Conservation (phyloP, 2,797 vertebrate species). For the Denticeps clupeoides region DNA sequence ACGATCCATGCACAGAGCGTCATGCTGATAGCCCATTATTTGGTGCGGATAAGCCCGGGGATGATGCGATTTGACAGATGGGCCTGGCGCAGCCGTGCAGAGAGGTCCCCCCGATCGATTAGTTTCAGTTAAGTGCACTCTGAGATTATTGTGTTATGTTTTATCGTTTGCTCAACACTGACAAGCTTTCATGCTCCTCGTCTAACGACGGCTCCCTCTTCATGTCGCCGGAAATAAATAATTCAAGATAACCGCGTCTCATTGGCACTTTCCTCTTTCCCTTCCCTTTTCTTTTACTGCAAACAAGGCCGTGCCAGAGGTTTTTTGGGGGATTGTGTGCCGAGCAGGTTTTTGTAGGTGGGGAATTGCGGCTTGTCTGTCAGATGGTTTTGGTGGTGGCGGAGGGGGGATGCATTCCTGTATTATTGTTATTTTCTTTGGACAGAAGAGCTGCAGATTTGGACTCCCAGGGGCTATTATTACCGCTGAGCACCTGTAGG, state of each 20-base stretch:
- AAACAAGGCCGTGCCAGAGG: slow-evolving; percentile 1
- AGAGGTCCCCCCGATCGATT: slow-evolving; percentile 35
- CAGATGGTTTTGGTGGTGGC: too few relatives aligned
- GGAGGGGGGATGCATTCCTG: slow-evolving; percentile 4
- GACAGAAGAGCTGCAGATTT: slow-evolving; percentile 13
- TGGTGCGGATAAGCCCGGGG: slow-evolving; percentile 20
- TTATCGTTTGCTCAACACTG: slow-evolving; percentile 26
- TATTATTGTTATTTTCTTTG: slow-evolving; percentile 2
- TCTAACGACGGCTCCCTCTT: slow-evolving; percentile 18
- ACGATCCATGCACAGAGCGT: too few relatives aligned
- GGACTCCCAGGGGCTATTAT: slow-evolving; percentile 39
- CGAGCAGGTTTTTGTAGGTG: not conserved
- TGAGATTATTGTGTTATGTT: slow-evolving; percentile 30
- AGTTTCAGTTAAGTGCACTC: slow-evolving; percentile 38
- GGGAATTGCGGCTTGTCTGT: slow-evolving; percentile 13
- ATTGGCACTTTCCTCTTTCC: slow-evolving; percentile 21
- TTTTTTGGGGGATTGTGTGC: not conserved
- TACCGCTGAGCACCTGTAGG: slow-evolving; percentile 42
- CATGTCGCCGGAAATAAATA: slow-evolving; percentile 21
- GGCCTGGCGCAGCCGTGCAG: slow-evolving; percentile 23
- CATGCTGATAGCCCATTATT: slow-evolving; percentile 31
- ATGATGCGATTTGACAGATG: slow-evolving; percentile 39
- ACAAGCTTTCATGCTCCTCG: slow-evolving; percentile 25
- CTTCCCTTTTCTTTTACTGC: too few relatives aligned
- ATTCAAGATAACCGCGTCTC: slow-evolving; percentile 31